Evolutionary conservation across 2,797 vertebrate species (phyloP).

Genomic region (Potorous gilbertii): DNA sequence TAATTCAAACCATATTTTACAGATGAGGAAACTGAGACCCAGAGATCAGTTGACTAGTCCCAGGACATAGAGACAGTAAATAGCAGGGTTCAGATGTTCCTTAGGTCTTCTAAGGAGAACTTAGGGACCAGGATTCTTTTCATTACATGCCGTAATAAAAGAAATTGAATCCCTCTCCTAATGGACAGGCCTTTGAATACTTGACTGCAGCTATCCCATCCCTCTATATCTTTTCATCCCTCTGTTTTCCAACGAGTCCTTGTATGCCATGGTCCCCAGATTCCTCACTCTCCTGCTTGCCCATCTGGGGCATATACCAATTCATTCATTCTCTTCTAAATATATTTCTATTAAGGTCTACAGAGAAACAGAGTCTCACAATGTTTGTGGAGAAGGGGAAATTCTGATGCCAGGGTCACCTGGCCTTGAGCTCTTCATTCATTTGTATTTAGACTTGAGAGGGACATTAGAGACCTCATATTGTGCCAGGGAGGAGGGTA

Average conservation of each 20-base stretch:
- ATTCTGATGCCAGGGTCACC: background rate
- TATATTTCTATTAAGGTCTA: background rate
- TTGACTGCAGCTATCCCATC: background rate
- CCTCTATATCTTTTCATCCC: background rate
- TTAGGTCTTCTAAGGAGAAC: background rate
- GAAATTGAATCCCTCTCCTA: background rate
- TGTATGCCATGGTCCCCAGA: background rate
- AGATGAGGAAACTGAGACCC: background rate
- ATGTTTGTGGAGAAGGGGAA: background rate
- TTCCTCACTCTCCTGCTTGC: background rate
- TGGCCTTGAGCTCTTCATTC: background rate
- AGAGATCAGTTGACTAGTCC: background rate
- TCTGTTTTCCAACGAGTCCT: background rate
- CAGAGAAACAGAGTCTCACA: background rate
- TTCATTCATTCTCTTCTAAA: background rate
- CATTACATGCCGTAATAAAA: background rate
- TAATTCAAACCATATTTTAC: background rate
- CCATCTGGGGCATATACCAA: background rate
- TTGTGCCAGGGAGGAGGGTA: background rate
- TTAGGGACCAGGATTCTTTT: background rate
- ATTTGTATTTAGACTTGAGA: background rate
- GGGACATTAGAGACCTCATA: background rate
- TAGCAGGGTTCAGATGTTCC: background rate
- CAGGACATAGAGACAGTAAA: background rate
- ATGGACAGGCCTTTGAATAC: background rate